Percentiles rank a stretch among this genome's conserved stretches.
Conservation (phyloP, 64 coral and sea anemone genomes). For the Dendrophyllia cribrosa region DNA sequence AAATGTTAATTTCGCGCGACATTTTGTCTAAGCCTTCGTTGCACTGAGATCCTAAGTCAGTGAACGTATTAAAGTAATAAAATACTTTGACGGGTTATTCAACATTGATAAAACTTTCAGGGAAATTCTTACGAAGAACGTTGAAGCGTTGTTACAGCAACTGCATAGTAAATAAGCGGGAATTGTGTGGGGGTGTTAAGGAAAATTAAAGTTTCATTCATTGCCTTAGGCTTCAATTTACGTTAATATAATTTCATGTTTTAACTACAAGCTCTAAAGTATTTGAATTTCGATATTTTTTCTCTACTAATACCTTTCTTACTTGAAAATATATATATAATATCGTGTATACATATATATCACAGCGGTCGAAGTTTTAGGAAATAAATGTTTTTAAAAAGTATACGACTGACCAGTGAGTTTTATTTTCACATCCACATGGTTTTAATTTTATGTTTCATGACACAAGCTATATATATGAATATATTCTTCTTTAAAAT, state of each 20-base stretch:
- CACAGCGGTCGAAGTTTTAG: too few relatives aligned
- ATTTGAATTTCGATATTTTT: too few relatives aligned
- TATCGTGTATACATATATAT: too few relatives aligned
- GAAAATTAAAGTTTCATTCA: conserved; percentile 18
- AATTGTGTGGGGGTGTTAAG: conserved; percentile 8
- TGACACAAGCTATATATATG: background rate
- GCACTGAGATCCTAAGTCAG: background rate
- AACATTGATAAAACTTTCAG: background rate
- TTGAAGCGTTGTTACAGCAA: conserved; percentile 58
- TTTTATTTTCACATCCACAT: background rate
- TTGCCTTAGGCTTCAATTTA: background rate
- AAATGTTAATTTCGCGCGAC: background rate
- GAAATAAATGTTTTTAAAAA: too few relatives aligned
- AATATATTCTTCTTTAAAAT: too few relatives aligned
- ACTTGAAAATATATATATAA: too few relatives aligned
- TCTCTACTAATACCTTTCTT: too few relatives aligned
- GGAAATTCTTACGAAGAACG: conserved; percentile 40
- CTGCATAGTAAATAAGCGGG: conserved; percentile 32
- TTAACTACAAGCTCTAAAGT: background rate
- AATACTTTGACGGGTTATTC: background rate
- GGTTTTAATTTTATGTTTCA: background rate
- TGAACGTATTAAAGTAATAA: background rate
- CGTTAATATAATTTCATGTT: background rate
- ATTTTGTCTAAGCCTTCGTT: background rate
- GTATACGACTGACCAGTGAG: background rate